Evolutionary conservation across 2,113 vertebrate genomes (phyloP).

Genomic region (Burhinus oedicnemus): DNA sequence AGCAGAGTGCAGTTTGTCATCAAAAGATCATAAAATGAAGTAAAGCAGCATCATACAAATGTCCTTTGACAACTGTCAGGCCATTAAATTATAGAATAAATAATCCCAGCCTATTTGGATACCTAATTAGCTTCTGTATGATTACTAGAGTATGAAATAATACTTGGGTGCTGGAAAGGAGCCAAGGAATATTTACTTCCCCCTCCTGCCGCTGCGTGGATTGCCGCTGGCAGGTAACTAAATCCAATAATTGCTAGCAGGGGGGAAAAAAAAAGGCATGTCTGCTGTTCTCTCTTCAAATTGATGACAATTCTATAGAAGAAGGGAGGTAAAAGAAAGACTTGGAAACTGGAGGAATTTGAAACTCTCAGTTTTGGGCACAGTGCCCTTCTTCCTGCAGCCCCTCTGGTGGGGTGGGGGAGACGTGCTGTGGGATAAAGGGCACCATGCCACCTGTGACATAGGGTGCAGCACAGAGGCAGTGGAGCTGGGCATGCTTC

Average conservation of each 20-base stretch:
- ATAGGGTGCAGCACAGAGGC: neutral
- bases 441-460: neutral
- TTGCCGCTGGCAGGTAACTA: constrained; percentile 59
- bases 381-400: fast-evolving
- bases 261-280: neutral
- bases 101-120: neutral
- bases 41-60: neutral
- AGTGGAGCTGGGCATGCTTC: neutral
- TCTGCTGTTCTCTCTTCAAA: constrained; percentile 20
- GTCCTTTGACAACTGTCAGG: neutral
- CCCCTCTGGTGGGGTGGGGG: neutral
- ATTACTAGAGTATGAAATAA: neutral
- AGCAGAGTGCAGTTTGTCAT: neutral
- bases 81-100: neutral
- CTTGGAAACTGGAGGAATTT: constrained; percentile 17
- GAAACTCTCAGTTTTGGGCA: neutral
- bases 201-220: neutral
- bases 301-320: neutral
- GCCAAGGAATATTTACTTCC: neutral
- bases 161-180: neutral
- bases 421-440: neutral
- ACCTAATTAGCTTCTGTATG: neutral
- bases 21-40: neutral
- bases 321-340: neutral
- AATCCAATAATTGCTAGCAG: neutral